Base-by-base conservation (phyloP, 2,113 vertebrate species). In the Cyanistes caeruleus region DNA sequence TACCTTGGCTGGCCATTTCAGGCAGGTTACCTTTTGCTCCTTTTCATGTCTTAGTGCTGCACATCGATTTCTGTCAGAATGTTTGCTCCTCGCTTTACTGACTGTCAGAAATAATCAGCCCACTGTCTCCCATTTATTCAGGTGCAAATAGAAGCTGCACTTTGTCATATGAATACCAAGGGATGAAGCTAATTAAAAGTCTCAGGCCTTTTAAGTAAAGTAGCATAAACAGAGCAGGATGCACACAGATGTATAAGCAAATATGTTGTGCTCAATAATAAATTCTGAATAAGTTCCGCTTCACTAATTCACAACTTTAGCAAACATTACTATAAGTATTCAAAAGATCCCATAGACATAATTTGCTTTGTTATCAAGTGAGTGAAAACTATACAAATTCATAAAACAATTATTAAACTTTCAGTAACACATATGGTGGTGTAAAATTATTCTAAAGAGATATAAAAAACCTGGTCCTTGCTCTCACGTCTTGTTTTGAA, bases 61-160 rank as follows among this genome's bases (percentile, higher is more conserved):
- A 74, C 95, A 74, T 94, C 31, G 91, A 96, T 97, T 87, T 94
- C 81, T 96, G 95, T 97, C 96, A 95, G 79, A 16, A 12, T 93
- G 74, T 93, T 97, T 97, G 77, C 87, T 88, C 73, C 64, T 96
- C 25, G 5, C 87, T 96, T 96, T 90, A 89, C n/a, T 43, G 18
- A 58, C 93, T 97, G 97, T 93, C 98, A 96, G 81, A 96, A 97
- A 96, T 93, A 97, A 97, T 97, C 96, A 97, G 63, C 84, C 92
- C 76, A 46, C 65, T 65, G 49, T 82, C 89, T 96, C 84, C 91
- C 81, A 53, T 87, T 96, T 87, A 89, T 78, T 92, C 96, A 97
- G 91, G 97, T 97, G 92, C 79, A 93, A 96, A 97, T 21, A 58
- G 73, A 84, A 90, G 89, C 60, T 85, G 73, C 73, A 41, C 88